Conservation (phyloP, 2,113 vertebrate genomes). For the Gila orcuttii region DNA sequence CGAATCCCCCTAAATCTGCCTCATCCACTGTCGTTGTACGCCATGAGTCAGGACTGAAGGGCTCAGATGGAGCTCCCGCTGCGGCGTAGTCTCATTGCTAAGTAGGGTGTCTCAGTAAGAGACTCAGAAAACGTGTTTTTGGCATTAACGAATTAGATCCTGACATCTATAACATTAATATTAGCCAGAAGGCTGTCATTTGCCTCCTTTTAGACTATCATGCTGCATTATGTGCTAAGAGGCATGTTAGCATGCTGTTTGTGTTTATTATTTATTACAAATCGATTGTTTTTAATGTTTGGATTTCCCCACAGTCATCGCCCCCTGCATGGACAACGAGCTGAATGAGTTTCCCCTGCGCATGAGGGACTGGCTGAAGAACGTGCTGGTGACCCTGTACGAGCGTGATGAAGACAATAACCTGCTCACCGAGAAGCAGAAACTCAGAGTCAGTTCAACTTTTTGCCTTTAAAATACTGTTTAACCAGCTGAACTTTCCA, state of each 20-base stretch:
- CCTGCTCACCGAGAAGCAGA: constrained; percentile 97
- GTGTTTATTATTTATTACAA: background rate
- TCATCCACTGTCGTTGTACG: background rate
- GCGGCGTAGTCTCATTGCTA: constrained; percentile 27
- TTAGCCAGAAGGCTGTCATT: constrained; percentile 28
- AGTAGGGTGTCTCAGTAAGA: constrained; percentile 34
- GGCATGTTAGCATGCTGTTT: background rate
- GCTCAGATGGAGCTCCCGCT: constrained; percentile 66
- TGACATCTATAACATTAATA: constrained; percentile 27
- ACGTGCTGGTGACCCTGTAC: constrained; percentile 94
- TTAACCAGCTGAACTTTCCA: background rate
- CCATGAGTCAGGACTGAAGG: constrained; percentile 54
- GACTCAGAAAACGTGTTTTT: constrained; percentile 40
- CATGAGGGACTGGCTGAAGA: constrained; percentile 99
- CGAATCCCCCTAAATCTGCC: constrained; percentile 15
- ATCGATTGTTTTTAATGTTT: background rate
- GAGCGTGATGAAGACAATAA: constrained; percentile 94
- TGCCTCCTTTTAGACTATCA: constrained; percentile 22
- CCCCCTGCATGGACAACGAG: constrained; percentile 88
- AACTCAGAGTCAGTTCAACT: constrained; percentile 83
- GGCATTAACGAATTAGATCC: constrained; percentile 3
- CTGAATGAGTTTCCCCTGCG: constrained; percentile 95
- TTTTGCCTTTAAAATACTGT: background rate
- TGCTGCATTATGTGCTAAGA: background rate
- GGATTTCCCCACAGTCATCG: constrained; percentile 78